phyloP scores from a whole-genome alignment of 2,797 vertebrate genomes.

The Jordanella pulchra region DNA sequence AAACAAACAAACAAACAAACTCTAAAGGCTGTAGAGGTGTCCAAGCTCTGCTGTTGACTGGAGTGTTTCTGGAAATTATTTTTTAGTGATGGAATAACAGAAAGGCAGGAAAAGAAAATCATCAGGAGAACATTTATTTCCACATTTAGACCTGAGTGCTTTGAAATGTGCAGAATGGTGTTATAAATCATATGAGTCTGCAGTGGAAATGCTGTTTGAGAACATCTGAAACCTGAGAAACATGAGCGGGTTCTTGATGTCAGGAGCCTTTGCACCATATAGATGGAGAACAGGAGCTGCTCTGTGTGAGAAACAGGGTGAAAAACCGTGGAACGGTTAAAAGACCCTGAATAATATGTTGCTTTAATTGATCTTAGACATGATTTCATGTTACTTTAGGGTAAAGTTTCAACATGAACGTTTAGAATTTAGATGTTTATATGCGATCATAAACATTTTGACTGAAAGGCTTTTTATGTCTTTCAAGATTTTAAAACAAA shows the following conservation, averaged over 20 bases:
- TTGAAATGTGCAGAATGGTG: slow-evolving; percentile 33
- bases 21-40: slow-evolving; percentile 29
- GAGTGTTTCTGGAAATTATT: slow-evolving; percentile 35
- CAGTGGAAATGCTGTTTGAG: slow-evolving; percentile 25
- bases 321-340: slow-evolving; percentile 4
- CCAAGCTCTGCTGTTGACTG: slow-evolving; percentile 30
- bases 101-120: slow-evolving; percentile 16
- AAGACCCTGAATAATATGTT: not conserved
- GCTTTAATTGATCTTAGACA: not conserved
- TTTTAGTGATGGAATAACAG: slow-evolving; percentile 37
- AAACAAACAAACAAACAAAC: slow-evolving; percentile 53
- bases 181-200: slow-evolving; percentile 29
- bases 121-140: slow-evolving; percentile 38
- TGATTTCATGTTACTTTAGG: not conserved
- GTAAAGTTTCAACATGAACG: not conserved
- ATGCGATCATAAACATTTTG: too few species aligned
- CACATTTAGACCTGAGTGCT: slow-evolving; percentile 24
- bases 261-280: slow-evolving; percentile 34
- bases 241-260: slow-evolving; percentile 57
- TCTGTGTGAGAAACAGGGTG: slow-evolving; percentile 31
- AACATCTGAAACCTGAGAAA: slow-evolving; percentile 39
- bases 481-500: too few species aligned
- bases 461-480: too few species aligned
- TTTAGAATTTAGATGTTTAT: not conserved
- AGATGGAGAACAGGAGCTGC: slow-evolving; percentile 41